phyloP scores from a whole-genome alignment of 2,888 invertebrate species.

The Norana najaformis region DNA sequence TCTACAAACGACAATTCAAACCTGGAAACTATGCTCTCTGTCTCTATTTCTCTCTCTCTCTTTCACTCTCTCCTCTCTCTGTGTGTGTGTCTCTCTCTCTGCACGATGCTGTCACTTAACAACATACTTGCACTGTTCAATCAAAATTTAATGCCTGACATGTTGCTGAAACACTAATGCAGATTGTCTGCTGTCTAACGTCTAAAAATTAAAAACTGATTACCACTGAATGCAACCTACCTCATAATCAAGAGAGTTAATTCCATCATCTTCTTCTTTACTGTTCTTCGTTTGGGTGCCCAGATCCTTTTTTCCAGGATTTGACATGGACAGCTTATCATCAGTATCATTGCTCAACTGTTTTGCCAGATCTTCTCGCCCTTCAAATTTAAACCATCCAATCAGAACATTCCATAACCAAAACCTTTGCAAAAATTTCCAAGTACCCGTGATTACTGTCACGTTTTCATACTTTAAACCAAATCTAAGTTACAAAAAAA shows the following conservation, averaged over 20 bases:
- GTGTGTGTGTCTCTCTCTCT: too few relatives aligned
- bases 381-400: slow-evolving; percentile 41
- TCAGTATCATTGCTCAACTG: slow-evolving; percentile 40
- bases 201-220: not conserved
- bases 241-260: slow-evolving; percentile 68
- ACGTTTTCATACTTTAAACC: not conserved
- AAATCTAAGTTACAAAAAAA: not conserved
- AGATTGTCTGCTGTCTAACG: not conserved
- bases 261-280: slow-evolving; percentile 71
- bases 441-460: not conserved
- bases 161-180: not conserved
- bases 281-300: not conserved
- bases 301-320: slow-evolving; percentile 21
- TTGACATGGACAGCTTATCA: slow-evolving; percentile 23
- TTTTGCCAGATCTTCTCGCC: slow-evolving; percentile 57
- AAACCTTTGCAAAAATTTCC: not conserved
- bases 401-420: not conserved
- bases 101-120: not conserved
- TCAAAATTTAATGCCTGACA: not conserved
- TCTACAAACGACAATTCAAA: not conserved
- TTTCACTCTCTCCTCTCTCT: too few relatives aligned
- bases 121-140: not conserved
- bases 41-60: too few relatives aligned
- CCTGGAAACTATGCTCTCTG: not conserved
- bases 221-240: slow-evolving; percentile 41